These are phyloP conservation scores for Microctenopoma lineatum DNA, from an alignment of 2,797 vertebrate genomes.

Conservation along the genomic window DNA sequence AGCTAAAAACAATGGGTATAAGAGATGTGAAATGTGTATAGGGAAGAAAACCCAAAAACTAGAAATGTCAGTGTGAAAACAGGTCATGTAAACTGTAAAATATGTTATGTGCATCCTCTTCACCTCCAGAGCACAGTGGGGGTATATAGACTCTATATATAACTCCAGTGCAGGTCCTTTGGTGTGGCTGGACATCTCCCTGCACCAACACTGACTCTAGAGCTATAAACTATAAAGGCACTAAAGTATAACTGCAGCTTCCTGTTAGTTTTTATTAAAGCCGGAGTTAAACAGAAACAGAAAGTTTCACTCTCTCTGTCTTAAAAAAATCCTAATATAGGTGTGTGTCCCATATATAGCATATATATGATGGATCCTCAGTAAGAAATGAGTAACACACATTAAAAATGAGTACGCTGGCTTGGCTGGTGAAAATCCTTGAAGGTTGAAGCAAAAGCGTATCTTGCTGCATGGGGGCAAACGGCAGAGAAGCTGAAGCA, in stretches of 20 bases:
- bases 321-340: not conserved
- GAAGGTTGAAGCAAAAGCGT: constrained; percentile 10
- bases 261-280: constrained; percentile 38
- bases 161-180: constrained; percentile 65
- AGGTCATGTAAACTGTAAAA: constrained; percentile 53
- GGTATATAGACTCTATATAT: constrained; percentile 66
- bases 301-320: not conserved
- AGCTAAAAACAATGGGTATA: constrained; percentile 30
- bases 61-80: constrained; percentile 54
- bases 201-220: constrained; percentile 68
- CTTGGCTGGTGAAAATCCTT: not conserved
- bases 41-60: constrained; percentile 17
- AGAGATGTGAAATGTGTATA: constrained; percentile 28
- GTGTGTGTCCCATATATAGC: not conserved
- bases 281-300: not conserved
- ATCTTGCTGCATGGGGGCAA: constrained; percentile 5
- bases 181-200: constrained; percentile 62
- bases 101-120: constrained; percentile 50
- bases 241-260: constrained; percentile 43
- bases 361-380: not conserved
- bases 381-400: not conserved
- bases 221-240: constrained; percentile 45
- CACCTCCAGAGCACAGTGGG: constrained; percentile 61
- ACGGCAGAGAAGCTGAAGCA: constrained; percentile 26
- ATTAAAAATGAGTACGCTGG: not conserved